These are phyloP conservation scores for Drosophila lacteicornis DNA, from an alignment of 1,140 invertebrate species.

Conservation along the genomic window DNA sequence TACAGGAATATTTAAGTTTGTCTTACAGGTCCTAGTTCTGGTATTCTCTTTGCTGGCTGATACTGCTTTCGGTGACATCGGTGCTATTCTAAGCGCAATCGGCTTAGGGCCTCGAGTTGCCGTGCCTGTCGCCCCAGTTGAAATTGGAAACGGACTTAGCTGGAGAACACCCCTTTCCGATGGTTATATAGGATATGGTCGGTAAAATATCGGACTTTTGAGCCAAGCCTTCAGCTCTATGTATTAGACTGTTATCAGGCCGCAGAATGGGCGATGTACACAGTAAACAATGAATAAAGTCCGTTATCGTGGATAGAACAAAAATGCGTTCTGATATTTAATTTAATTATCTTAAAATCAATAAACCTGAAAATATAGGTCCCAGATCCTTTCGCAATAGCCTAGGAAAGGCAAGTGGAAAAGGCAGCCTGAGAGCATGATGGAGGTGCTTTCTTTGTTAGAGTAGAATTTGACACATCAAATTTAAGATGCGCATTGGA, in stretches of 20 bases:
- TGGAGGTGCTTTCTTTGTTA: conserved; percentile 24
- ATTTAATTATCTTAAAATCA: background rate
- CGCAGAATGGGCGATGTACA: background rate
- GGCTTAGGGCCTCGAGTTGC: background rate
- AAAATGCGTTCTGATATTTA: background rate
- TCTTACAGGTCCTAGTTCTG: conserved; percentile 32
- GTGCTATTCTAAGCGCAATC: conserved; percentile 2
- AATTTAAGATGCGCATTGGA: conserved; percentile 54
- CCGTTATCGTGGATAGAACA: background rate
- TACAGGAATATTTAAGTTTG: background rate
- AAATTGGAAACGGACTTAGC: background rate
- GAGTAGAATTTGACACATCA: conserved; percentile 67
- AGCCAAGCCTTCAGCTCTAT: background rate
- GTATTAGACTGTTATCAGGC: background rate
- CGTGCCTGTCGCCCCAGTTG: too few relatives aligned
- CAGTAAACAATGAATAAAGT: conserved; percentile 11
- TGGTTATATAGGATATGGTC: conserved; percentile 12
- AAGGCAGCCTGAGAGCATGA: conserved; percentile 48
- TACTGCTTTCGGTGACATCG: conserved; percentile 13
- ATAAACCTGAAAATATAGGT: background rate
- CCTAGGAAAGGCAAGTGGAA: background rate
- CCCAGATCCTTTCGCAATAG: background rate
- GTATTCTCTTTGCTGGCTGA: conserved; percentile 27
- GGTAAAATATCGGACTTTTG: background rate
- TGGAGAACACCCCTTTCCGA: background rate